Conservation (phyloP, 2,113 vertebrate species). For the Cichladusa arquata region DNA sequence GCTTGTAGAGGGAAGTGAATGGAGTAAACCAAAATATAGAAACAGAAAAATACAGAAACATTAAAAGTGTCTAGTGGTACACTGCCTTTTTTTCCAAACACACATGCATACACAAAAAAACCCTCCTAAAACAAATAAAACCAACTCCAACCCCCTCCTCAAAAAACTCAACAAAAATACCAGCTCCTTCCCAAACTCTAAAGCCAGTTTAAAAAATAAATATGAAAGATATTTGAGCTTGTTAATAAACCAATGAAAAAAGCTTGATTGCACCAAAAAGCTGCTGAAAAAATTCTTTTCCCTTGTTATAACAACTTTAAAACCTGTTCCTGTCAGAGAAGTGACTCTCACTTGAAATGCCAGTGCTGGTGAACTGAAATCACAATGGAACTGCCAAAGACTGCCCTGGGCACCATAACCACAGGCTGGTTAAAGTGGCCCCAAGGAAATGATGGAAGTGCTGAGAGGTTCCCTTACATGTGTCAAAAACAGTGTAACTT, state of each 20-base stretch:
- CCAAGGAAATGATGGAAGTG: neutral
- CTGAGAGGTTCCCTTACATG: neutral
- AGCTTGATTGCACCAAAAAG: neutral
- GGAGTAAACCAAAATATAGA: neutral
- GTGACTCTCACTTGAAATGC: neutral
- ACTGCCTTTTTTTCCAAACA: neutral
- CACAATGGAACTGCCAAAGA: neutral
- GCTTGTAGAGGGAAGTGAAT: neutral
- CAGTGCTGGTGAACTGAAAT: neutral
- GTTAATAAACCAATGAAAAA: neutral
- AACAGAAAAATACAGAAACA: neutral
- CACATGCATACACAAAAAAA: neutral
- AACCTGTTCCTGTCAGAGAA: neutral
- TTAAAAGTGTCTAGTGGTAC: neutral
- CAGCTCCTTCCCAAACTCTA: too few species aligned
- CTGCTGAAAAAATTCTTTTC: neutral
- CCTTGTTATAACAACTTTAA: neutral
- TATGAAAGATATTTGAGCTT: neutral
- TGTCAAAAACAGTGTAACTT: neutral
- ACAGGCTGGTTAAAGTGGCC: neutral
- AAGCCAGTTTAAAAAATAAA: neutral
- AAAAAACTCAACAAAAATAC: fast-evolving
- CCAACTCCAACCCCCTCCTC: fast-evolving
- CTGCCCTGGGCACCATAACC: neutral
- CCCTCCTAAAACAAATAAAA: neutral